These are phyloP conservation scores for Theodoxus fluviatilis DNA, from an alignment of 2,888 invertebrate species.

Conservation along the genomic window DNA sequence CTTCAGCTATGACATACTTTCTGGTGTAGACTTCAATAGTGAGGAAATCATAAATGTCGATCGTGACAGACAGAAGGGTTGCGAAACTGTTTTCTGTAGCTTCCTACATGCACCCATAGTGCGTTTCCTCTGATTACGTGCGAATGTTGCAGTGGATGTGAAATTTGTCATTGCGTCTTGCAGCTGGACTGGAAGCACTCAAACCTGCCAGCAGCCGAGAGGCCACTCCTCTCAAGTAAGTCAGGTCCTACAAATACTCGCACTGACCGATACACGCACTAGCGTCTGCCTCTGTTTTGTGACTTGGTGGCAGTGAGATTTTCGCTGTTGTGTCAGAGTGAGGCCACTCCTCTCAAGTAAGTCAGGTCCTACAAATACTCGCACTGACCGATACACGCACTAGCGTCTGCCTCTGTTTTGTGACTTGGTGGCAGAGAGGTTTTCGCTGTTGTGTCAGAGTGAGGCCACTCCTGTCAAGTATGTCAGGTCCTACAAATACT, in stretches of 20 bases:
- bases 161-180: not conserved
- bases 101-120: not conserved
- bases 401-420: too few species aligned
- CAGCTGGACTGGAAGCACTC: conserved; percentile 32
- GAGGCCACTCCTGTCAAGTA: conserved; percentile 38
- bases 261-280: not conserved
- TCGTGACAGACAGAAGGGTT: too few species aligned
- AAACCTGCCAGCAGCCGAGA: conserved; percentile 32
- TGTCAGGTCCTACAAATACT: conserved; percentile 10
- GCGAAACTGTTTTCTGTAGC: too few species aligned
- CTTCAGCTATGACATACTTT: too few species aligned
- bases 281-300: too few species aligned
- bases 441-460: too few species aligned
- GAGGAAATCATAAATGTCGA: too few species aligned
- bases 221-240: conserved; percentile 37
- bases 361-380: conserved; percentile 1
- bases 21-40: too few species aligned
- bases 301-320: too few species aligned
- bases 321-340: too few species aligned
- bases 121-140: not conserved
- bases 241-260: not conserved
- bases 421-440: too few species aligned
- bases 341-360: conserved; percentile 37
- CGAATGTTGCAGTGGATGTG: not conserved
- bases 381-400: not conserved